Evolutionary conservation across 2,888 invertebrate genomes (phyloP), one percentile per base, ranked within the genome.

Genomic region (Busseola fusca): DNA sequence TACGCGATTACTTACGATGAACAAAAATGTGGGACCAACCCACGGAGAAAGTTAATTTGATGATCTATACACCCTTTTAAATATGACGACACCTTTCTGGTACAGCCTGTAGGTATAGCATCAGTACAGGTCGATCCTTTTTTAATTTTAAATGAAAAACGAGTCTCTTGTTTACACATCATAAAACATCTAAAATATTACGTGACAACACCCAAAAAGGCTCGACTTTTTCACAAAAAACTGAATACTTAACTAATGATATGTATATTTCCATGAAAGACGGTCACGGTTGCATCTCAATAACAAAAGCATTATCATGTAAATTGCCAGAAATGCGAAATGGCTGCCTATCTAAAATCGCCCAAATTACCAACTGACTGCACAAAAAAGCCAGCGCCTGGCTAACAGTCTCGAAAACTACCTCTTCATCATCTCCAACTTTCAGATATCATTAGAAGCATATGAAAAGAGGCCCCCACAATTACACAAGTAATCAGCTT

Each of bases 401-500:
- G 59, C 59, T 34, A 10, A 27, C 50, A 64, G 58, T 60, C 70
- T 64, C 30, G 21, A 62, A 75, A 64, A 60, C 62, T n/a, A 54
- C 56, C 40, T 64, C 64, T 21, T 50, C 64, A 5, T 69, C 68
- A 75, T 52, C 76, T 57, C 50, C 21, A 68, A 54, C 60, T 59
- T 69, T 65, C 64, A 79, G 81, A 81, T 78, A 74, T 77, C 72
- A 78, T 84, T 77, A 84, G 72, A 56, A 45, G 48, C 68, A 69
- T 75, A 80, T 81, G 77, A 81, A 81, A 87, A 85, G 82, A 85
- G 82, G 79, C 84, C 73, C 73, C 69, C 88, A 91, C 92, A 93
- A 93, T 94, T 92, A 93, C 89, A 92, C 88, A 89, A 91, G 91
- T 94, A 95, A 95, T 95, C 93, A 93, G 93, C 91, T 92, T 91